Evolutionary conservation across 2,888 invertebrate genomes (phyloP).

Genomic region (Ptilodon capucinus): DNA sequence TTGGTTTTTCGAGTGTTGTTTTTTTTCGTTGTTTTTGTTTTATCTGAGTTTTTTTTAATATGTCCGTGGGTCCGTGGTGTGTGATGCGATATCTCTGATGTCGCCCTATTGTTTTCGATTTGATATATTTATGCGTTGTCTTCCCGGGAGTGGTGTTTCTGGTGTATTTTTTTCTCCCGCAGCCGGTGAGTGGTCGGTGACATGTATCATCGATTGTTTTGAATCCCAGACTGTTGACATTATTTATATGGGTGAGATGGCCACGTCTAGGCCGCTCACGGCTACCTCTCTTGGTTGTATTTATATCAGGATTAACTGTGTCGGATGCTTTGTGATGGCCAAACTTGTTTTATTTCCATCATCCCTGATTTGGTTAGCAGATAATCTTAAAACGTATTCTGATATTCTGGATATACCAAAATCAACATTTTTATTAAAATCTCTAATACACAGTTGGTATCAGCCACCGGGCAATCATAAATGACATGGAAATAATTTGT

Average conservation of each 20-base stretch:
- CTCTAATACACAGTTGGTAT: too few species aligned
- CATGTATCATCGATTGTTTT: slow-evolving; percentile 64
- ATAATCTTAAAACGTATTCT: neutral
- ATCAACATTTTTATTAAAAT: too few species aligned
- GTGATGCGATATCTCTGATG: slow-evolving; percentile 77
- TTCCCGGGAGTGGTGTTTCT: slow-evolving; percentile 66
- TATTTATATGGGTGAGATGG: slow-evolving; percentile 61
- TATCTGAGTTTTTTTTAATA: slow-evolving; percentile 74
- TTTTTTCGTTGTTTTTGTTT: slow-evolving; percentile 57
- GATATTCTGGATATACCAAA: too few species aligned
- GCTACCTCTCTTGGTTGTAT: slow-evolving; percentile 42
- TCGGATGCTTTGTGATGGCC: slow-evolving; percentile 15
- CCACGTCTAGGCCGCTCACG: slow-evolving; percentile 50
- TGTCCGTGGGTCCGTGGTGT: slow-evolving; percentile 69
- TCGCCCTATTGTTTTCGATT: slow-evolving; percentile 80
- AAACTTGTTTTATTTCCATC: slow-evolving; percentile 15
- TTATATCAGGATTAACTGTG: slow-evolving; percentile 37
- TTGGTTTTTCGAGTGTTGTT: slow-evolving; percentile 61
- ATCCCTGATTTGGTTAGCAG: neutral
- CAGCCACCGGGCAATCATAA: too few species aligned
- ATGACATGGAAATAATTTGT: neutral
- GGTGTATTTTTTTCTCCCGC: slow-evolving; percentile 46
- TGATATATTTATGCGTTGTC: slow-evolving; percentile 79
- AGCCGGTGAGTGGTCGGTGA: slow-evolving; percentile 45
- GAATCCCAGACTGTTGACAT: slow-evolving; percentile 58